Evolutionary conservation across 2,797 vertebrate genomes (phyloP), one percentile per base, ranked within the genome.

Genomic region (Ciconia nigra): DNA sequence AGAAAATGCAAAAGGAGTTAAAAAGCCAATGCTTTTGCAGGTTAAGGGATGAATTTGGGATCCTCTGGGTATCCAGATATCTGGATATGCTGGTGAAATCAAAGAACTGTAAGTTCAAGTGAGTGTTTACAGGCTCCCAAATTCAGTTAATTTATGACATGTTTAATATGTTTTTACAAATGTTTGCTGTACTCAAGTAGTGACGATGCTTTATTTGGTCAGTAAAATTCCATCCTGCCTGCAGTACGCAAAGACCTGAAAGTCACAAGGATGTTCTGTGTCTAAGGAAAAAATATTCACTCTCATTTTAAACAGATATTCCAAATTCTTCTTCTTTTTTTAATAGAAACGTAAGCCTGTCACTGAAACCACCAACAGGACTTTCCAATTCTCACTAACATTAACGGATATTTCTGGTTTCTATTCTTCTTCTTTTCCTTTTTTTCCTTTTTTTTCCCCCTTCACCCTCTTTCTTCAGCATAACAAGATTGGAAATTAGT

Each of bases 171-270:
- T 98, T 97, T 98, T 98, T 95, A 97, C 95, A 97, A 98, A 98
- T 97, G 98, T 98, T 98, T 98, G 96, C 92, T 98, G 96, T 98
- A 95, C 96, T 98, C 71, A 82, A 87, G 95, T 79, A 97, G 97
- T 96, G 91, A 94, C 15, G 96, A 97, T 93, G 91, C 92, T 97
- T 86, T 98, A 91, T 98, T 98, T 98, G 97, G 96, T 97, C 96
- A 97, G 95, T 93, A 85, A 97, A 94, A 95, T 97, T 98, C 96
- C 95, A 94, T 86, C 97, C 93, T 97, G 89, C 96, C 97, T 95
- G 93, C 96, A 96, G 76, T 87, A 78, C 14, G 54, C 94, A 94
- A 90, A 97, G 88, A 95, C 90, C 95, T 96, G 97, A 97, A 97
- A 97, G 96, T 97, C 96, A 97, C 96, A 98, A 98, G 96, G 97